phyloP scores from a whole-genome alignment of 2,888 invertebrate species.

The Lobophora halterata region DNA sequence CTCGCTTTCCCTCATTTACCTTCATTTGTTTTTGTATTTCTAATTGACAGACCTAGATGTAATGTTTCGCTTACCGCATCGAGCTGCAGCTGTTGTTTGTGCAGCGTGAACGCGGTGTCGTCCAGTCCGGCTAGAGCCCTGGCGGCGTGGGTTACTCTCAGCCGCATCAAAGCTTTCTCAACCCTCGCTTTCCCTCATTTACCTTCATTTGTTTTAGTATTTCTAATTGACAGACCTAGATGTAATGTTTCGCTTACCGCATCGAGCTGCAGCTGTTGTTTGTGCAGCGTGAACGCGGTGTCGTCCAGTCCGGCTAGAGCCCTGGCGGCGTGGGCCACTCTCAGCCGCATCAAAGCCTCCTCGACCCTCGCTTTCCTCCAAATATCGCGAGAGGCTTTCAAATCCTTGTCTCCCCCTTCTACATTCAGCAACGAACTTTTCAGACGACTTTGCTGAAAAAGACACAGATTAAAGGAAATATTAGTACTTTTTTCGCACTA shows the following conservation, averaged over 20 bases:
- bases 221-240: neutral
- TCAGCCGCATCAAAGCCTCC: slow-evolving; percentile 84
- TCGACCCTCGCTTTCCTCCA: slow-evolving; percentile 69
- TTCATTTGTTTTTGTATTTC: no score
- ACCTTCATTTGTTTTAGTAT: no score
- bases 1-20: no score
- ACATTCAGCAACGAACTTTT: slow-evolving; percentile 60
- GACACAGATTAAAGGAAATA: no score
- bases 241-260: slow-evolving; percentile 71
- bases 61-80: neutral
- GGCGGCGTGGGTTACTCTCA: slow-evolving; percentile 84
- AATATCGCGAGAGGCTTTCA: slow-evolving; percentile 39
- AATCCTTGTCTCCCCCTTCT: slow-evolving; percentile 63
- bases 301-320: slow-evolving; percentile 83
- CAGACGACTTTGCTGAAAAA: slow-evolving; percentile 60
- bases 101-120: slow-evolving; percentile 35
- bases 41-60: neutral
- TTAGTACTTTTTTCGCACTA: no score
- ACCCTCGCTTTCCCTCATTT: slow-evolving; percentile 61
- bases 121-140: slow-evolving; percentile 72
- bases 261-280: slow-evolving; percentile 85
- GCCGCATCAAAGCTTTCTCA: slow-evolving; percentile 84
- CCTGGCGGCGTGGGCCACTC: slow-evolving; percentile 84
- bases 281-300: slow-evolving; percentile 84
- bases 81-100: slow-evolving; percentile 81